Base-by-base conservation (phyloP, 1,140 invertebrate genomes). In the Phortica variegata region DNA sequence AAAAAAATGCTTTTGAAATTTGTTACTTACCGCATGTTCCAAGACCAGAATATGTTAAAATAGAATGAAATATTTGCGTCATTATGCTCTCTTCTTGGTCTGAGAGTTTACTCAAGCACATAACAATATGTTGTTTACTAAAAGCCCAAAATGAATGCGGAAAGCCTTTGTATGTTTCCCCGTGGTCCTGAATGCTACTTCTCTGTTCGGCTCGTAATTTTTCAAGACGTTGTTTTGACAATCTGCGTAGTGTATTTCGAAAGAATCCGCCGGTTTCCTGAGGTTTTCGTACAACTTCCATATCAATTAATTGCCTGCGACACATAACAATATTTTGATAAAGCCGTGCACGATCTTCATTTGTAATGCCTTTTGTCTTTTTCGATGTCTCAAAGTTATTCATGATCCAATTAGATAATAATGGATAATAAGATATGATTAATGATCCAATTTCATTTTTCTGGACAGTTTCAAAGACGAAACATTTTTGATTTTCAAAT, bases 401-500 rank as follows among this genome's bases (percentile, higher is more conserved):
- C 12, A 88, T 89, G 36, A 95, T 86, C 84, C 92, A 93, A 23
- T 85, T 86, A 4, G 90, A 90, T 32, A 95, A 79, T 9, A 84
- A 78, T 0, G 93, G 91, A 61, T 86, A 93, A 73, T 97, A 97
- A 32, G 91, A 93, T 2, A 92, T 90, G 58, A 96, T 93, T 17
- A 97, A 77, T 65, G 90, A 91, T 4, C 93, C 93, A 48, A 95
- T 93, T 79, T 95, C 93, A 55, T 86, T 83, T 73, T 95, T 95
- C 62, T 92, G 89, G 9, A 81, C 73, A 1, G 92, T 94, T 76
- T 96, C 93, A 70, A 97, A 94, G 12, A 96, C 93, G 75, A 94
- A 95, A 78, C 92, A 95, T 60, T 91, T 91, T 79, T 86, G 87
- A 34, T 82, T 82, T 60, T 82, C 86, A 13, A 56, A 34, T 10